phyloP scores from a whole-genome alignment of 2,113 vertebrate species.

The Trochalopteron elliotii region DNA sequence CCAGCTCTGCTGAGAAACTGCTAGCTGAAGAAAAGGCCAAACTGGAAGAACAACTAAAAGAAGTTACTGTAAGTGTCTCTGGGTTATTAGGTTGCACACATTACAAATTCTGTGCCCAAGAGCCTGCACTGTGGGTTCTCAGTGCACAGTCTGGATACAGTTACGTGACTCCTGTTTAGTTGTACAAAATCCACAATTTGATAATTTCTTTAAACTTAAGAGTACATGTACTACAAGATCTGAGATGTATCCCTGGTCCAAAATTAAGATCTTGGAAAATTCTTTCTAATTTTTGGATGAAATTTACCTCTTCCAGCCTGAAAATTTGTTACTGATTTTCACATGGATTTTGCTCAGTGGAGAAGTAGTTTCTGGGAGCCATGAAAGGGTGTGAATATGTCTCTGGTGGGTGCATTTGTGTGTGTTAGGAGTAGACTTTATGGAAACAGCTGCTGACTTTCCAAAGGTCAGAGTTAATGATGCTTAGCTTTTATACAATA shows the following conservation, averaged over 20 bases:
- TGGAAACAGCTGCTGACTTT: not conserved
- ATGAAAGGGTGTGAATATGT: not conserved
- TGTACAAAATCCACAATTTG: not conserved
- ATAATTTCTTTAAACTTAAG: not conserved
- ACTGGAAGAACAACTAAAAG: slow-evolving; percentile 90
- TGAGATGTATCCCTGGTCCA: not conserved
- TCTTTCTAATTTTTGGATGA: not conserved
- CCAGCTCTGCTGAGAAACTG: slow-evolving; percentile 71
- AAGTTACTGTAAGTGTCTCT: slow-evolving; percentile 79
- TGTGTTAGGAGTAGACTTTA: not conserved
- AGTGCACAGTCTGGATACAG: not conserved
- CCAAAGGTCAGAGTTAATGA: not conserved
- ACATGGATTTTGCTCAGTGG: not conserved
- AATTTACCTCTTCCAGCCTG: not conserved
- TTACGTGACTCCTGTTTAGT: not conserved
- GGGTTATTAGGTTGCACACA: too few relatives aligned
- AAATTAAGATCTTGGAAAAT: not conserved
- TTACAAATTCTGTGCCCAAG: not conserved
- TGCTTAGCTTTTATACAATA: not conserved
- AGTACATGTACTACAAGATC: not conserved
- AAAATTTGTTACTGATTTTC: not conserved
- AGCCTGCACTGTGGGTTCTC: accelerated
- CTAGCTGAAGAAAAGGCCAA: slow-evolving; percentile 84
- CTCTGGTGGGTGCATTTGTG: not conserved
- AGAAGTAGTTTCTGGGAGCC: not conserved